Evolutionary conservation across 2,888 invertebrate genomes (phyloP).

Genomic region (Epirrhoe alternata): DNA sequence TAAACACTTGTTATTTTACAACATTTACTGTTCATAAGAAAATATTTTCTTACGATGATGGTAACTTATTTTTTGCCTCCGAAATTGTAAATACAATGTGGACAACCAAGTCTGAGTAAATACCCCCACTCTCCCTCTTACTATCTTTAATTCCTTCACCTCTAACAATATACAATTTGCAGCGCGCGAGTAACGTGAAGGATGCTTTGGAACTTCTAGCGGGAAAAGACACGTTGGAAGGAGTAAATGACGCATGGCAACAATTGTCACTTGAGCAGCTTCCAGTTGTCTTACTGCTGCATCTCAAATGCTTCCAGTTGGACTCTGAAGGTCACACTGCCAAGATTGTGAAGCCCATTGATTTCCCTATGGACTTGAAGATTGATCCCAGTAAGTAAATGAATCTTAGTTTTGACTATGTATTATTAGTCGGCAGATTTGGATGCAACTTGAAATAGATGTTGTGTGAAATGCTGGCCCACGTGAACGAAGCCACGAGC

Average conservation of each 20-base stretch:
- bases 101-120: slow-evolving; percentile 55
- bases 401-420: slow-evolving; percentile 5
- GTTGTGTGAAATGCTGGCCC: too few relatives aligned
- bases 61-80: slow-evolving; percentile 64
- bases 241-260: slow-evolving; percentile 95
- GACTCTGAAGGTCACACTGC: slow-evolving; percentile 94
- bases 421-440: too few relatives aligned
- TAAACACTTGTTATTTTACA: too few relatives aligned
- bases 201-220: slow-evolving; percentile 95
- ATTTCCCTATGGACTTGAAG: slow-evolving; percentile 95
- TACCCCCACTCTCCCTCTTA: background rate
- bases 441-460: too few relatives aligned
- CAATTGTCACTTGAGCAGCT: slow-evolving; percentile 95
- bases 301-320: slow-evolving; percentile 97
- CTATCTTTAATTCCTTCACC: background rate
- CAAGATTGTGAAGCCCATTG: slow-evolving; percentile 96
- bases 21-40: too few relatives aligned
- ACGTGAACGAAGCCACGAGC: too few relatives aligned
- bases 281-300: slow-evolving; percentile 94
- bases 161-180: slow-evolving; percentile 43
- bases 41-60: slow-evolving; percentile 57
- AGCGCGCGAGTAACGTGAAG: slow-evolving; percentile 93
- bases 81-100: slow-evolving; percentile 52
- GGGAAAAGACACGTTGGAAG: slow-evolving; percentile 93
- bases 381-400: slow-evolving; percentile 90